Conservation (phyloP, 2,113 vertebrate genomes). For the Rhea pennata region DNA sequence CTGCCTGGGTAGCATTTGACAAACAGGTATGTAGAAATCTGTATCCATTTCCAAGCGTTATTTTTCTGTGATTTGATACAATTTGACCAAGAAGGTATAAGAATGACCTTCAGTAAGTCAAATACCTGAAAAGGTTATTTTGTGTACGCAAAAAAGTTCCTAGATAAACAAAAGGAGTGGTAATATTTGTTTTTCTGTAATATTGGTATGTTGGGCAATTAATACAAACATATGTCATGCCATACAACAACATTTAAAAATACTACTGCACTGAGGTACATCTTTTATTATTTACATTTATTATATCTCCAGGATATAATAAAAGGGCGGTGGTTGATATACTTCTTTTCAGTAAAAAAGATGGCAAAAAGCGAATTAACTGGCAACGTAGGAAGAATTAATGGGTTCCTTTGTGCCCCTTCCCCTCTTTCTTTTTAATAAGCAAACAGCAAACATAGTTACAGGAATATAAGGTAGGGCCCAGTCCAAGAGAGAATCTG, state of each 20-base stretch:
- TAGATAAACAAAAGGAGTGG: background rate
- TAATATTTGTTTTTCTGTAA: background rate
- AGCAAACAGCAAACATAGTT: background rate
- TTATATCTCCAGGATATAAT: background rate
- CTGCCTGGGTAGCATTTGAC: conserved; percentile 90
- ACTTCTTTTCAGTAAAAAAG: background rate
- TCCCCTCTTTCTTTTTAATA: background rate
- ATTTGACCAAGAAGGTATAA: background rate
- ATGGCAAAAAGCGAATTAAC: background rate
- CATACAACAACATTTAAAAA: background rate
- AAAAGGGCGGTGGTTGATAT: background rate
- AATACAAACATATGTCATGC: background rate
- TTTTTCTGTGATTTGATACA: background rate
- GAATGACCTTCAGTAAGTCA: background rate
- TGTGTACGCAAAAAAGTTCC: background rate
- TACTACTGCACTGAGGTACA: background rate
- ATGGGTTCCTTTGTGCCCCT: background rate
- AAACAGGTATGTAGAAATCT: conserved; percentile 84
- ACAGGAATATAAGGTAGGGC: background rate
- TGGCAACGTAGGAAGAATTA: background rate
- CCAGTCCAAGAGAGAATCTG: background rate
- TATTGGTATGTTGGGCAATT: background rate
- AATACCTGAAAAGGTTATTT: background rate
- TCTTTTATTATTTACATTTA: background rate
- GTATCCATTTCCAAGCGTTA: background rate